These are phyloP conservation scores for Pseudomyrmex cubaensis DNA, from an alignment of 1,140 invertebrate species.

Conservation along the genomic window DNA sequence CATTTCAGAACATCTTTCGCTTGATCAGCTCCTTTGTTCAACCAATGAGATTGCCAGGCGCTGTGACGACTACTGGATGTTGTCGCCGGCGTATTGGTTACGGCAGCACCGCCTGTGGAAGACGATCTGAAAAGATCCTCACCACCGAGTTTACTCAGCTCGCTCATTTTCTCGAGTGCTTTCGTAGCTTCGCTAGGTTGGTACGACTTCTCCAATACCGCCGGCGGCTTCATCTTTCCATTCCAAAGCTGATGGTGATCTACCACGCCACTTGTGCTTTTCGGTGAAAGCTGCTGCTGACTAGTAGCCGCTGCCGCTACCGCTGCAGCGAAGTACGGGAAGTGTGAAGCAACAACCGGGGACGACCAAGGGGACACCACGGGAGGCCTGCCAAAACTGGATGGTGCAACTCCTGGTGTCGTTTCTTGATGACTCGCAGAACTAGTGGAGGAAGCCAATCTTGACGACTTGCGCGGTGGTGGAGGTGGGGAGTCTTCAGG, in stretches of 20 bases:
- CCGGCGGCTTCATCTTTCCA: slow-evolving; percentile 90
- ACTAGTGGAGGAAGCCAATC: slow-evolving; percentile 82
- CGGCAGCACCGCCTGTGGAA: slow-evolving; percentile 83
- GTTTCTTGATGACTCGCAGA: slow-evolving; percentile 78
- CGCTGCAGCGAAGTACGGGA: slow-evolving; percentile 93
- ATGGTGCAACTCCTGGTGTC: slow-evolving; percentile 70
- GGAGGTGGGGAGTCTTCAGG: slow-evolving; percentile 88
- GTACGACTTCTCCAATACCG: slow-evolving; percentile 84
- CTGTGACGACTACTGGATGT: slow-evolving; percentile 89
- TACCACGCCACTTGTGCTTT: slow-evolving; percentile 85
- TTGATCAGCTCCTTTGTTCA: slow-evolving; percentile 96
- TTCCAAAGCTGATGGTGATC: slow-evolving; percentile 89
- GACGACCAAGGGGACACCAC: slow-evolving; percentile 91
- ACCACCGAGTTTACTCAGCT: slow-evolving; percentile 93
- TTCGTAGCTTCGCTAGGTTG: slow-evolving; percentile 92
- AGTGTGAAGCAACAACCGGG: slow-evolving; percentile 90
- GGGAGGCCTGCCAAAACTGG: slow-evolving; percentile 87
- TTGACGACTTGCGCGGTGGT: slow-evolving; percentile 88
- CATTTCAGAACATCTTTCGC: slow-evolving; percentile 97
- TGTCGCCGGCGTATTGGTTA: slow-evolving; percentile 72
- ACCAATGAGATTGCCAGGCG: slow-evolving; percentile 97
- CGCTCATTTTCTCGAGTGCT: slow-evolving; percentile 96
- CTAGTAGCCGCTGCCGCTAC: slow-evolving; percentile 89
- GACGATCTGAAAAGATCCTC: slow-evolving; percentile 90
- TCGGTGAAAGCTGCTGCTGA: slow-evolving; percentile 88